A percentile compares a stretch with the other conserved stretches of the same genome.
phyloP scores from a whole-genome alignment of 2,888 invertebrate genomes.

The Tetrapedia diversipes region DNA sequence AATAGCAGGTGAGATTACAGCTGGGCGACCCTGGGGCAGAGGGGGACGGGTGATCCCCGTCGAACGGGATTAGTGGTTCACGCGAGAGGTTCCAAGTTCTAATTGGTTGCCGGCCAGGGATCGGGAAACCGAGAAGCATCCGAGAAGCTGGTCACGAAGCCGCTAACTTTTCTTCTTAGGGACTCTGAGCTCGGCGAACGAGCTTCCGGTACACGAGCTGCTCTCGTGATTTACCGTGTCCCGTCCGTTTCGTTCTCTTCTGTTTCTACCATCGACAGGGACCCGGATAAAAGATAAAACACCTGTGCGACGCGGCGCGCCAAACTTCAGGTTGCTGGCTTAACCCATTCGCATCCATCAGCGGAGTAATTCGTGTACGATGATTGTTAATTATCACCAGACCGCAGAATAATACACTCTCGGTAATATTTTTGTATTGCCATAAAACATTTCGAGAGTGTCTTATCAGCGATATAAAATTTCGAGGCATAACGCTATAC shows the following conservation, averaged over 20 bases:
- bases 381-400: no score
- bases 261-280: background rate
- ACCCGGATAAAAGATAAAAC: background rate
- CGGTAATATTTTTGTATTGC: no score
- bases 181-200: constrained; percentile 16
- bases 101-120: constrained; percentile 54
- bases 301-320: no score
- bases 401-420: no score
- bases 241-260: constrained; percentile 23
- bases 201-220: constrained; percentile 21
- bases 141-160: constrained; percentile 61
- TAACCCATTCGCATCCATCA: no score
- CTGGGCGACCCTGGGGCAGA: no score
- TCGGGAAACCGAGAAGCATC: constrained; percentile 57
- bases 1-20: no score
- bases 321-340: no score
- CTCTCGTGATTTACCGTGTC: constrained; percentile 26
- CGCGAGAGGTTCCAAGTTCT: constrained; percentile 55
- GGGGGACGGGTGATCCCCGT: constrained; percentile 2
- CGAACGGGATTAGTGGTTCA: constrained; percentile 45
- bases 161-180: constrained; percentile 46
- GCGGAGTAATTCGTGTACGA: no score
- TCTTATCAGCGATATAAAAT: no score
- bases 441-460: no score
- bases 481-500: no score